phyloP scores from a whole-genome alignment of 2,888 invertebrate species.

The Crioceris asparagi region DNA sequence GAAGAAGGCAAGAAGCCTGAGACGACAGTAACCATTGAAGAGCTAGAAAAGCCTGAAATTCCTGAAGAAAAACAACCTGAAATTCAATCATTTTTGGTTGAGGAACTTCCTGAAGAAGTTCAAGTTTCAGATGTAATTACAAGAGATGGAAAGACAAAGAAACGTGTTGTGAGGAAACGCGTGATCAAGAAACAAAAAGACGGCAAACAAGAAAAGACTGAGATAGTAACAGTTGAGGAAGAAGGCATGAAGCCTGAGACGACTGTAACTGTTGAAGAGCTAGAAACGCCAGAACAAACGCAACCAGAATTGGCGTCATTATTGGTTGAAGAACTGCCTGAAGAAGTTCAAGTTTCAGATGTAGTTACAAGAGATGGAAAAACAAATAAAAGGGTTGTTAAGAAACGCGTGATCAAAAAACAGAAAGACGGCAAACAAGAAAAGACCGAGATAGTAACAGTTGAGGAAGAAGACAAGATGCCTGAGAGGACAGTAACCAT shows the following conservation, averaged over 20 bases:
- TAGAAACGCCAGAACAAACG: constrained; percentile 20
- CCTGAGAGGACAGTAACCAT: constrained; percentile 26
- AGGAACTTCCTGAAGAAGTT: constrained; percentile 1
- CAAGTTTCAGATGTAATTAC: constrained; percentile 9
- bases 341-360: constrained; percentile 11
- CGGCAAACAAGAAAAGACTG: constrained; percentile 23
- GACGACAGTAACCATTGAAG: constrained; percentile 33
- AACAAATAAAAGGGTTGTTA: constrained; percentile 24
- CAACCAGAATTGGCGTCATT: constrained; percentile 22
- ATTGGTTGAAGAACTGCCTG: constrained; percentile 21
- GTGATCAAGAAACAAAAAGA: constrained; percentile 20
- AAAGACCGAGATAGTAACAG: constrained; percentile 19
- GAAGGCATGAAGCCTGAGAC: constrained; percentile 30
- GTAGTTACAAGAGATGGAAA: constrained; percentile 23
- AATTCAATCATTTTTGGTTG: neutral
- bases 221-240: constrained; percentile 35
- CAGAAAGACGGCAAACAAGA: constrained; percentile 36
- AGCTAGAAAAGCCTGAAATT: constrained; percentile 25
- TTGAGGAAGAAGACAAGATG: constrained; percentile 30
- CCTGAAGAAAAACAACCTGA: neutral
- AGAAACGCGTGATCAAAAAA: constrained; percentile 36
- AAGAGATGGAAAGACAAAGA: constrained; percentile 27
- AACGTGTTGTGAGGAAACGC: constrained; percentile 25
- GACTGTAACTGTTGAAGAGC: constrained; percentile 21
- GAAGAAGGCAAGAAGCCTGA: constrained; percentile 35